Evolutionary conservation across 1,140 invertebrate species (phyloP), one percentile per base, ranked within the genome.

Genomic region (Theocolax elegans): DNA sequence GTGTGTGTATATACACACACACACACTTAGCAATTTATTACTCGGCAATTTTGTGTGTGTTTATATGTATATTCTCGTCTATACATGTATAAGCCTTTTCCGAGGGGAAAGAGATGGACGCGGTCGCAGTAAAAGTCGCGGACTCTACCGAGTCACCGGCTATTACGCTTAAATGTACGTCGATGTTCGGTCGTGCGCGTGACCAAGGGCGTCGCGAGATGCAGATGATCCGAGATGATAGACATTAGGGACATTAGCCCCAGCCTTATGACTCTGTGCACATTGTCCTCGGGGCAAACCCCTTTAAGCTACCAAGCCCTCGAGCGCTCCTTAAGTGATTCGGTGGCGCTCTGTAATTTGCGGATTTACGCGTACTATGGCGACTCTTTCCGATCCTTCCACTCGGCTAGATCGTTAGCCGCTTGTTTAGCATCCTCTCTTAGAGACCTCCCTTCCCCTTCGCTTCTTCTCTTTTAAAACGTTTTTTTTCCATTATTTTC

Each of bases 141-240:
- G n/a, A n/a, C n/a, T n/a, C n/a, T n/a, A n/a, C n/a, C n/a, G n/a
- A n/a, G n/a, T n/a, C n/a, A n/a, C n/a, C n/a, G n/a, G n/a, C n/a
- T n/a, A n/a, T n/a, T n/a, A n/a, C n/a, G n/a, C n/a, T n/a, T n/a
- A n/a, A n/a, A n/a, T n/a, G n/a, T n/a, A n/a, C n/a, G n/a, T n/a
- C n/a, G n/a, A 31, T 56, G 49, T 51, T 3, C 42, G 58, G 29
- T 56, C 51, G 59, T 27, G 38, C 44, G 56, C 51, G 60, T 44
- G 48, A 68, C 62, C 71, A 63, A 63, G 46, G 29, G 44, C 9
- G n/a, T 35, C 25, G 25, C 19, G 31, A 63, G 72, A 72, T 76
- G 75, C 71, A 72, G 78, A 80, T 79, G 74, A 78, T 75, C 56
- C 21, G 40, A 78, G 76, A 82, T 80, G 77, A 80, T 80, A 80